phyloP scores from a whole-genome alignment of 2,113 vertebrate species.

The Ploceus nigricollis region DNA sequence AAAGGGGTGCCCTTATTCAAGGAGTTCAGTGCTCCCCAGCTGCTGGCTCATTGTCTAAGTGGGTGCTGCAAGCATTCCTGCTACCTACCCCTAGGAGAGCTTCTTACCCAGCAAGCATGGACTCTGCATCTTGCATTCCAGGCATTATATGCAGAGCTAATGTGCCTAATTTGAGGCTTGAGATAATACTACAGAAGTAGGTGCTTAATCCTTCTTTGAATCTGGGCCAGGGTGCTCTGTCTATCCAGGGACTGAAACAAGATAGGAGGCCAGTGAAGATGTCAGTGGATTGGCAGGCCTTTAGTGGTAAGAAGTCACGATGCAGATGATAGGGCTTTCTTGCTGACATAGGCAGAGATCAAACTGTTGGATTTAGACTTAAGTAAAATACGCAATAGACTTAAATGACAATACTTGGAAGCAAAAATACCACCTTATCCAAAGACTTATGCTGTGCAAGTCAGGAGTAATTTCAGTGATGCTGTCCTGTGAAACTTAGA shows the following conservation, averaged over 20 bases:
- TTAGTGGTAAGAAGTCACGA: neutral
- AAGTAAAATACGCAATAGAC: neutral
- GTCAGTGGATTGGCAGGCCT: slow-evolving; percentile 1
- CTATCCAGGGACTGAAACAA: slow-evolving; percentile 36
- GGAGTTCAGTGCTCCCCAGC: neutral
- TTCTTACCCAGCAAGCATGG: neutral
- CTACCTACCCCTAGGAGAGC: neutral
- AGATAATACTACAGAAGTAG: slow-evolving; percentile 55
- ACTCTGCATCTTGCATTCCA: neutral
- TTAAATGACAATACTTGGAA: neutral
- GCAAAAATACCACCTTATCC: slow-evolving; percentile 28
- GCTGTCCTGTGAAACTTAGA: neutral
- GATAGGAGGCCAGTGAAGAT: neutral
- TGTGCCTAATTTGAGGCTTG: slow-evolving; percentile 54
- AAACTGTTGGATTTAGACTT: slow-evolving; percentile 36
- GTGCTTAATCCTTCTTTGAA: slow-evolving; percentile 61
- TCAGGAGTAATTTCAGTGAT: slow-evolving; percentile 5
- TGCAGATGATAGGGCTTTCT: slow-evolving; percentile 2
- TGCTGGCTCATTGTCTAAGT: fast-evolving
- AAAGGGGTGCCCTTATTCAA: neutral
- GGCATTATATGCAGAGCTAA: slow-evolving; percentile 28
- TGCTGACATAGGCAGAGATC: slow-evolving; percentile 39
- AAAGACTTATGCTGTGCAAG: neutral
- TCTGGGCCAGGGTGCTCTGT: slow-evolving; percentile 25
- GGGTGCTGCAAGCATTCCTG: neutral